Evolutionary conservation across 2,797 vertebrate species (phyloP).

Genomic region (Siniperca undulata): DNA sequence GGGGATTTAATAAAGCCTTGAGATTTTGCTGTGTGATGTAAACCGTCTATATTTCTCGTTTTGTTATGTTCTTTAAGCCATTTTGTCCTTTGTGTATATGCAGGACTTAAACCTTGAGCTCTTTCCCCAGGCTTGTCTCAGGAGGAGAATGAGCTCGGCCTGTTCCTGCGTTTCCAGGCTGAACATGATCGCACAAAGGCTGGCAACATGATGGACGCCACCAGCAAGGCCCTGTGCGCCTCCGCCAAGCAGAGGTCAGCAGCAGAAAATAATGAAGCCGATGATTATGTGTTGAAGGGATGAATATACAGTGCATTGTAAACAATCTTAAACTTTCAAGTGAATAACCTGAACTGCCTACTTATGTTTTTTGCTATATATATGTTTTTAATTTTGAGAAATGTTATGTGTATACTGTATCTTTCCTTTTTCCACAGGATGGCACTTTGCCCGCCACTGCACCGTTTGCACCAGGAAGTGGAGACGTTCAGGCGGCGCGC

Average conservation of each 20-base stretch:
- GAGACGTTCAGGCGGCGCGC: slow-evolving; percentile 89
- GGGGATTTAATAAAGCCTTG: not conserved
- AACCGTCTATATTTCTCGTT: too few species aligned
- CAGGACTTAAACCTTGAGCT: not conserved
- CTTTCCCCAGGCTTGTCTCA: slow-evolving; percentile 84
- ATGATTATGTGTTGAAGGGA: not conserved
- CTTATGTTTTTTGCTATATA: too few species aligned
- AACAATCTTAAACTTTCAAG: too few species aligned
- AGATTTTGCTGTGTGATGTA: too few species aligned
- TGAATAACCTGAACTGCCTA: too few species aligned
- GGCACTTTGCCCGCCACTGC: slow-evolving; percentile 86
- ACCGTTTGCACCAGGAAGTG: slow-evolving; percentile 89
- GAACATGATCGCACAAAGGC: slow-evolving; percentile 87
- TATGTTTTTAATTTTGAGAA: not conserved
- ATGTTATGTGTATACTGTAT: not conserved
- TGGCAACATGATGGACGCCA: slow-evolving; percentile 90
- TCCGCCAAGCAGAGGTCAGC: slow-evolving; percentile 90
- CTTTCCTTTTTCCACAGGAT: slow-evolving; percentile 66
- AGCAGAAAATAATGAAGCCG: not conserved
- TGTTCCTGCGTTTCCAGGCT: slow-evolving; percentile 89
- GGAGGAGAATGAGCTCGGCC: slow-evolving; percentile 91
- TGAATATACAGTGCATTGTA: not conserved
- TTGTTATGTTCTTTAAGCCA: not conserved
- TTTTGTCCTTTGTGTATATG: not conserved
- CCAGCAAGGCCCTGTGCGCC: slow-evolving; percentile 87